Evolutionary conservation across 1,140 invertebrate genomes (phyloP), one percentile per base, ranked within the genome.

Genomic region (Micrasema minimum): DNA sequence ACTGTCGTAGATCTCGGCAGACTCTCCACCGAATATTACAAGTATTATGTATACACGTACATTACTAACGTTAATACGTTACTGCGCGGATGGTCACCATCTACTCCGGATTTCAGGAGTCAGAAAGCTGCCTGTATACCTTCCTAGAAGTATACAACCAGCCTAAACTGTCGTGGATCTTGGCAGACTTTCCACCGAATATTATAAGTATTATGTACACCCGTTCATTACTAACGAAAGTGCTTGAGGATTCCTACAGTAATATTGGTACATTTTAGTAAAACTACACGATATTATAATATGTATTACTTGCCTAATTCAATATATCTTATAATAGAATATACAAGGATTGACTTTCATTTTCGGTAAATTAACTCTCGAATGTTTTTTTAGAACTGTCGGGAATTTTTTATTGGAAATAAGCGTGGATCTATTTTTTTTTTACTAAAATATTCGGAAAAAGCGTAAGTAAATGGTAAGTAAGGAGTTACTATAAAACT

Each of bases 191-290:
- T 45, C 43, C n/a, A 7, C 43, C 43, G 45, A 22, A 65, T 7
- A 31, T 31, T 31, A 31, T 7, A 31, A 31, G 26, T 31, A 7
- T n/a, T 31, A 31, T 31, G 26, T 31, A 7, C 2, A 7, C n/a
- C n/a, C 3, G 26, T 31, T 31, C 7, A 31, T 31, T 31, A 31
- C 26, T 31, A 31, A 31, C 3, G 26, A 31, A 31, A 31, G 26
- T 31, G 26, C 26, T 31, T 31, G 2, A 37, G 43, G 48, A 64
- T 31, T 57, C 38, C 69, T 71, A 71, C 69, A 31, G 67, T 31
- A 72, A 72, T 72, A 72, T 72, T 72, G 71, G 71, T 72, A 67
- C 71, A 72, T 66, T 72, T 72, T 68, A 31, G 64, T 67, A 62
- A 67, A 59, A 66, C 64, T 72, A 72, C 65, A 11, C 46, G 41